Evolutionary conservation across 1,140 invertebrate species (phyloP).

Genomic region (Brachystomella parvula): DNA sequence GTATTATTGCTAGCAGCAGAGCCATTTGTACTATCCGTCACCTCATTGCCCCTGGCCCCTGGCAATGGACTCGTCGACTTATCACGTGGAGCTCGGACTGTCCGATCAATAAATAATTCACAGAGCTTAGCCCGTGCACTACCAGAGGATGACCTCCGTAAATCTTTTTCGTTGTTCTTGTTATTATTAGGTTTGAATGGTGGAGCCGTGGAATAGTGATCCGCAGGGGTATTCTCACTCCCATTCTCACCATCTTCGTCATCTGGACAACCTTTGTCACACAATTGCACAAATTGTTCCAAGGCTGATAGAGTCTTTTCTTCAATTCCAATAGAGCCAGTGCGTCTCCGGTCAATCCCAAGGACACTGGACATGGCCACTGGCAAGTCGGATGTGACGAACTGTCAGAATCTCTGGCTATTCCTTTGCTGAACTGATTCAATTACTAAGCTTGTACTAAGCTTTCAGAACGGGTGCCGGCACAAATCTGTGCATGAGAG

Average conservation of each 20-base stretch:
- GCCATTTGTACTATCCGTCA: background rate
- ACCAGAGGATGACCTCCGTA: constrained; percentile 14
- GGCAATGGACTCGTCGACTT: constrained; percentile 4
- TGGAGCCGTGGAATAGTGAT: background rate
- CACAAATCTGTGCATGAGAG: no score
- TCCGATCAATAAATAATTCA: constrained; percentile 35
- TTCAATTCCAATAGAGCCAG: constrained; percentile 32
- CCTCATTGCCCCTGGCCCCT: background rate
- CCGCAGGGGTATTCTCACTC: background rate
- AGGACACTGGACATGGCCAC: background rate
- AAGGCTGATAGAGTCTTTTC: constrained; percentile 30
- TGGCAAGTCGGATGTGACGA: no score
- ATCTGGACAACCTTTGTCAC: constrained; percentile 23
- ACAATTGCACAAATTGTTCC: constrained; percentile 34
- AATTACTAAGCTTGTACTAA: no score
- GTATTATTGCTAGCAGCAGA: background rate
- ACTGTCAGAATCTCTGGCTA: no score
- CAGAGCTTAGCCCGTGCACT: constrained; percentile 26
- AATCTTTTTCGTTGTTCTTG: constrained; percentile 12
- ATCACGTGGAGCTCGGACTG: constrained; percentile 1
- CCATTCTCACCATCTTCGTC: constrained; percentile 22
- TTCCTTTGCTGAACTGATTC: no score
- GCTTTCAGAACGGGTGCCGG: no score
- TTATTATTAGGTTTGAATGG: background rate
- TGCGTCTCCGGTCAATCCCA: constrained; percentile 20